A percentile compares a stretch with the other conserved stretches of the same genome.
These are phyloP conservation scores for Xenops minutus DNA, from an alignment of 2,797 vertebrate genomes.

Conservation along the genomic window DNA sequence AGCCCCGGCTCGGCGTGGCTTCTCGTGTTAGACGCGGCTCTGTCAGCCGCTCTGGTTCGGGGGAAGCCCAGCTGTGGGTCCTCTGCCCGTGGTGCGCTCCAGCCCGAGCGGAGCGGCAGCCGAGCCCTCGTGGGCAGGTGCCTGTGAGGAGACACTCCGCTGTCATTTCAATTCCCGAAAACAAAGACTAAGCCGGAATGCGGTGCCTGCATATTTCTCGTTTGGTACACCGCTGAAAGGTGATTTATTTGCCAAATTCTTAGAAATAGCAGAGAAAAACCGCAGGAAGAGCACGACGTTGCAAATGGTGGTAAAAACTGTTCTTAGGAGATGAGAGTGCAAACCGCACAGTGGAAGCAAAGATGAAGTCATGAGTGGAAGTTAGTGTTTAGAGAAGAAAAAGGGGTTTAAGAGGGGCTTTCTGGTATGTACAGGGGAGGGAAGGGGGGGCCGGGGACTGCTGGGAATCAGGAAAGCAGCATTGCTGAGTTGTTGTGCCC, in stretches of 20 bases:
- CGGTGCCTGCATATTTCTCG: rapidly evolving
- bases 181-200: neutral
- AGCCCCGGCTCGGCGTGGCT: neutral
- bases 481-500: neutral
- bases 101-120: rapidly evolving
- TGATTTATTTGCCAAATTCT: slow-evolving; percentile 7
- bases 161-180: neutral
- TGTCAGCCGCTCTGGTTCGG: neutral
- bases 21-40: neutral
- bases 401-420: neutral
- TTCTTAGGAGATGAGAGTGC: neutral
- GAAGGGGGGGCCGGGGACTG: neutral
- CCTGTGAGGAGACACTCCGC: rapidly evolving
- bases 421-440: neutral
- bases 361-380: neutral
- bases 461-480: neutral
- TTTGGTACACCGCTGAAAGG: neutral
- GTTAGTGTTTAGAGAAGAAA: neutral
- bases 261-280: neutral
- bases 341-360: neutral
- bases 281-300: neutral
- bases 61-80: rapidly evolving
- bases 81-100: rapidly evolving
- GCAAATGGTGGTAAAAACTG: neutral
- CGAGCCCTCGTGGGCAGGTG: rapidly evolving